Evolutionary conservation across 2,113 vertebrate species (phyloP).

Genomic region (Oncorhynchus gorbuscha): DNA sequence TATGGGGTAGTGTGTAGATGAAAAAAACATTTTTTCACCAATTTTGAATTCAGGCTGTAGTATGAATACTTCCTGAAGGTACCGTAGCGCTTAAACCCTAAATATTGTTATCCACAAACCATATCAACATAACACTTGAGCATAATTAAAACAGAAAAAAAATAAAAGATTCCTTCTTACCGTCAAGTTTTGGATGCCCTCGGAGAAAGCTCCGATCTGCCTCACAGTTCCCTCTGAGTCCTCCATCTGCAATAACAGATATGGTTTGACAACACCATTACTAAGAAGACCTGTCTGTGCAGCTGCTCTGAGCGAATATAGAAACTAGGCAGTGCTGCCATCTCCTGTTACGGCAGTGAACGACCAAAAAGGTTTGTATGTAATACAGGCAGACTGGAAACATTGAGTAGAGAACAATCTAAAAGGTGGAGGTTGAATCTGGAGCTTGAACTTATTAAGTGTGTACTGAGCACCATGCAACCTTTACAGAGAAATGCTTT

Average conservation of each 20-base stretch:
- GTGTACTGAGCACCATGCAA: not conserved
- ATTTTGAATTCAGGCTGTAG: too few relatives aligned
- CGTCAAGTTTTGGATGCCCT: constrained; percentile 98
- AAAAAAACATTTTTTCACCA: too few relatives aligned
- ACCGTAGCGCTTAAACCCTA: too few relatives aligned
- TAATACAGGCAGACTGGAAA: not conserved
- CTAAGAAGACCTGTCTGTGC: not conserved
- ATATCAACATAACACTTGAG: not conserved
- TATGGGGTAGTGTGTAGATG: too few relatives aligned
- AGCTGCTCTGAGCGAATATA: too few relatives aligned
- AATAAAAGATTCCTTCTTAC: constrained; percentile 68
- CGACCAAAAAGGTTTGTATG: too few relatives aligned
- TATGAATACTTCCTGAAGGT: too few relatives aligned
- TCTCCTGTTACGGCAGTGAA: not conserved
- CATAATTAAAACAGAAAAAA: not conserved
- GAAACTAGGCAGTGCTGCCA: not conserved
- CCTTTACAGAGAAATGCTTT: not conserved
- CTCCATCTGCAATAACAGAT: constrained; percentile 84
- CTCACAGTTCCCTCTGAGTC: constrained; percentile 97
- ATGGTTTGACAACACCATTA: not conserved
- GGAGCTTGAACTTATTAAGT: not conserved
- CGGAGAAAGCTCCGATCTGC: constrained; percentile 95
- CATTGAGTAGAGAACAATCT: not conserved
- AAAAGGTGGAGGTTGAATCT: not conserved
- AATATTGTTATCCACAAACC: not conserved